Base-by-base conservation (phyloP, 2,113 vertebrate species). In the Pluvialis apricaria region DNA sequence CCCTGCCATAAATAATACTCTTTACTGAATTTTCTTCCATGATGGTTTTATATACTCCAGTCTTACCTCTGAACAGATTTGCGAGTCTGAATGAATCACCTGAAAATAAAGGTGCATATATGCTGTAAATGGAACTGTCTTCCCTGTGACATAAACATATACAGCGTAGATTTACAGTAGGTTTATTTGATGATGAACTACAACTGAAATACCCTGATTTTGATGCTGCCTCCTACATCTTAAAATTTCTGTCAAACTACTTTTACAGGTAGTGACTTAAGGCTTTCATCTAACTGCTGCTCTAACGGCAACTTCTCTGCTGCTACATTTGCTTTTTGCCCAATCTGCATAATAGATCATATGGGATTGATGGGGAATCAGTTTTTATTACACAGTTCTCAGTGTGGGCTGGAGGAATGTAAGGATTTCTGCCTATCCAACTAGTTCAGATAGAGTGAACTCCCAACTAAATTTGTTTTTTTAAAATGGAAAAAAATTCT, bases 131-230 rank as follows among this genome's bases (percentile, higher is more conserved):
- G 84, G 75, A 96, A 80, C 75, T 85, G 45, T 92, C 79, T 91
- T 91, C 42, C 32, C 79, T 42, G 52, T 25, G 45, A 91, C 86
- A 92, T n/a, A 82, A 96, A 90, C 69, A 94, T 65, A 91, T 49
- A 78, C 38, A 62, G 44, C 51, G 79, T 92, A 96, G 83, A 96
- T 95, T 64, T 21, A 15, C 65, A 82, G 84, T 25, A 40, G 58
- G 40, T 94, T 98, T 97, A 95, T 88, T 84, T 79, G 52, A 81
- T 94, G 71, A 92, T 90, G 84, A 96, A 95, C 79, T 96, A 47
- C 79, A 96, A 44, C 42, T 57, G 89, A 96, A 97, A 96, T 77
- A 94, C 40, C 61, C 64, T 83, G 72, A 95, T 91, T 66, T 70
- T 6, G 17, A 77, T 55, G 51, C 69, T 97, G 84, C 38, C 40